Percentiles rank a stretch among this genome's conserved stretches.
Evolutionary conservation across 92 coral and sea anemone genomes (phyloP).

Genomic region (Montipora capitata): DNA sequence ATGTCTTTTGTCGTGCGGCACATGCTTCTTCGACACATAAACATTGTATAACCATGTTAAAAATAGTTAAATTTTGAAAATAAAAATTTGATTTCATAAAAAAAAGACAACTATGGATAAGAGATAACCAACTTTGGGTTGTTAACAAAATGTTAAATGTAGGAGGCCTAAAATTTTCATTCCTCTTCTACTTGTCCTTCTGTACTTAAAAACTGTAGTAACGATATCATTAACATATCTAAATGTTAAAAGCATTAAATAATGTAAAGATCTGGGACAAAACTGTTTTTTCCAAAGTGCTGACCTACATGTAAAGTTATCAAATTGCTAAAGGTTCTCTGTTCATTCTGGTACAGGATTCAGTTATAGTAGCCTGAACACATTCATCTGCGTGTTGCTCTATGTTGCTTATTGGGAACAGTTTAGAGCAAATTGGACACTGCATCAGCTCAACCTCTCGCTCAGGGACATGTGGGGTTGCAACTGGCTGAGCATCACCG

Average conservation of each 20-base stretch:
- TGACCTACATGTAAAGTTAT: not conserved
- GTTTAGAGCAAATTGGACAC: constrained; percentile 76
- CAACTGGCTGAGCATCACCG: not conserved
- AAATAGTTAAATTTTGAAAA: no score
- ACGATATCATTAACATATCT: no score
- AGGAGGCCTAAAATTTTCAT: no score
- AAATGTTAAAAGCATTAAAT: not conserved
- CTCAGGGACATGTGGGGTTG: not conserved
- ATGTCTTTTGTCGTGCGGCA: no score
- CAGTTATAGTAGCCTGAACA: constrained; percentile 43
- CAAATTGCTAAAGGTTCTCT: constrained; percentile 28
- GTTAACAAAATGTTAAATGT: no score
- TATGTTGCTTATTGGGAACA: constrained; percentile 51
- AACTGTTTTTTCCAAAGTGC: not conserved
- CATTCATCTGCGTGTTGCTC: constrained; percentile 77
- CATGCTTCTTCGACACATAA: no score
- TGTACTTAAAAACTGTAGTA: no score
- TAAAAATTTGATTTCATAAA: no score
- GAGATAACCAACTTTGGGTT: no score
- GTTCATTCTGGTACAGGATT: constrained; percentile 1
- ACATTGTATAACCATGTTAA: no score
- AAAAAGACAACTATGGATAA: no score
- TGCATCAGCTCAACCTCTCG: constrained; percentile 42
- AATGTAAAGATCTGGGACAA: not conserved
- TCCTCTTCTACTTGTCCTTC: no score